Conservation (phyloP, 1,140 invertebrate genomes). For the Oppia nitens region DNA sequence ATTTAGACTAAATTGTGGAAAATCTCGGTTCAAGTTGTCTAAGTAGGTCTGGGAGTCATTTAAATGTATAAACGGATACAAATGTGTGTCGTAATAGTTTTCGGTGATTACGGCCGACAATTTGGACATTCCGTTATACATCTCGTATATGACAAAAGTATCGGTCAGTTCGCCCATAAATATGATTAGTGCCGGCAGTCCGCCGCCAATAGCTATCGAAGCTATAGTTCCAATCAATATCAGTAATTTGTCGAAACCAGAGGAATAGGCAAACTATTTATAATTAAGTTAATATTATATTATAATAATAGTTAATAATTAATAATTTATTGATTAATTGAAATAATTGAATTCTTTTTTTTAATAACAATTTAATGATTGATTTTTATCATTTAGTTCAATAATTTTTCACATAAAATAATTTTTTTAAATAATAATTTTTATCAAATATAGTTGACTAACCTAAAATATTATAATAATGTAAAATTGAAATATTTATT, state of each 20-base stretch:
- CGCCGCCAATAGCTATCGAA: slow-evolving; percentile 19
- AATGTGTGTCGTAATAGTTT: not conserved
- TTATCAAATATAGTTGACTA: too few species aligned
- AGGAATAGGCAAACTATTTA: slow-evolving; percentile 21
- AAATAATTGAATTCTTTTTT: too few species aligned
- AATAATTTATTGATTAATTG: too few species aligned
- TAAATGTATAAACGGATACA: not conserved
- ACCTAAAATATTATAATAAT: too few species aligned
- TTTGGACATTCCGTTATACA: not conserved
- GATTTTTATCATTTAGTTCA: too few species aligned
- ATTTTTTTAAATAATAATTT: too few species aligned
- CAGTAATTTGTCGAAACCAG: slow-evolving; percentile 17
- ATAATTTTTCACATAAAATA: too few species aligned
- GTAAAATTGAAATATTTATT: too few species aligned
- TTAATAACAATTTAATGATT: too few species aligned
- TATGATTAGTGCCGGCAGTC: slow-evolving; percentile 19
- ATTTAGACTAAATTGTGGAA: not conserved
- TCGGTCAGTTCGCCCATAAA: slow-evolving; percentile 22
- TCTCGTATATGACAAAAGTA: slow-evolving; percentile 16
- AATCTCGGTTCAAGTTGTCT: not conserved
- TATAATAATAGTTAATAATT: too few species aligned
- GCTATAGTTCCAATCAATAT: slow-evolving; percentile 18
- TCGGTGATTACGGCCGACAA: not conserved
- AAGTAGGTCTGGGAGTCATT: too few species aligned
- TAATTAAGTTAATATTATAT: too few species aligned